Base-by-base conservation (phyloP, 2,113 vertebrate species). In the Ciconia maguari region DNA sequence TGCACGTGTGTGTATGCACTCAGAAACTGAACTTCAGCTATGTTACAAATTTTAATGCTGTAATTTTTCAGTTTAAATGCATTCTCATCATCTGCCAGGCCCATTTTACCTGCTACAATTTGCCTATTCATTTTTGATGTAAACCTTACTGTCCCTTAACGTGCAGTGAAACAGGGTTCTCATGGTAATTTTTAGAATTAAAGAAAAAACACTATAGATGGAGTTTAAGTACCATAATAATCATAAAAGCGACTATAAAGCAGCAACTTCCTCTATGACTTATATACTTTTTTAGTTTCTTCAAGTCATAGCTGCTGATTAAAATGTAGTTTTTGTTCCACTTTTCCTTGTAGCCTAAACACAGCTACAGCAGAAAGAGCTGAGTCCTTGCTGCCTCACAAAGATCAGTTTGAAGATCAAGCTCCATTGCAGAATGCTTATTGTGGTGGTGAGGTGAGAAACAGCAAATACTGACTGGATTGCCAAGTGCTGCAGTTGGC, bases 11-110 rank as follows among this genome's bases (percentile, higher is more conserved):
- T 26, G 22, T 38, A 49, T 51, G 29, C 36, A 66, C 71, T 71
- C 84, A 62, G 77, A 92, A 95, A 46, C 30, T 58, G 69, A 94
- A 64, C 17, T 83, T 95, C 48, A 71, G 41, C 16, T 66, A 29
- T 25, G 12, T 25, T 85, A 83, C 86, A 87, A 69, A 55, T 87
- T 83, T 85, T 78, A 87, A 58, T 92, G 38, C 58, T 95, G 48
- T 76, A 85, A 83, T 95, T 94, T 95, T 57, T 89, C 60, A 93
- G 44, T 76, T 87, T 89, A 96, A 96, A 86, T 82, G 84, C 19
- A 64, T 81, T 81, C 61, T 84, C 29, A 52, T 96, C 75, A 87
- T 90, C 68, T 93, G 42, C 66, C 77, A 94, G 60, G 54, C 36
- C 55, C 70, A 75, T 85, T 84, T 78, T 95, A 78, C 68, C 41